Conservation (phyloP, 2,888 invertebrate genomes). For the Drepana falcataria region DNA sequence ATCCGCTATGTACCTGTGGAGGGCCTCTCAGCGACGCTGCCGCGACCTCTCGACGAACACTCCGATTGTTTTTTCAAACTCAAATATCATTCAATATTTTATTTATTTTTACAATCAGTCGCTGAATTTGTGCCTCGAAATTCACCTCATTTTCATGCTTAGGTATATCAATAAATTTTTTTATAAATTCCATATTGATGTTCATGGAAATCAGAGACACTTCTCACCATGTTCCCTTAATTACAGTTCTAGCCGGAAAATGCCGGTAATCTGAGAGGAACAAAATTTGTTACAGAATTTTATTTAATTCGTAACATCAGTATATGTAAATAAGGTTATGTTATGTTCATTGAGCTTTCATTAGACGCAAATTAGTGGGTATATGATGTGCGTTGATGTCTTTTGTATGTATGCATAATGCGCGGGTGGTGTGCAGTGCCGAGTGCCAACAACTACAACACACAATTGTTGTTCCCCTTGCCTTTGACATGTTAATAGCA, state of each 20-base stretch:
- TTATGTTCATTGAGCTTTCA: neutral
- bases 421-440: constrained; percentile 1
- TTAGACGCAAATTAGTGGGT: constrained; percentile 9
- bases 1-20: constrained; percentile 23
- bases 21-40: constrained; percentile 11
- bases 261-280: too few species aligned
- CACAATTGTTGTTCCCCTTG: too few species aligned
- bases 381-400: constrained; percentile 44
- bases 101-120: constrained; percentile 6
- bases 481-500: too few species aligned
- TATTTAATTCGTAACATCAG: too few species aligned
- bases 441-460: too few species aligned
- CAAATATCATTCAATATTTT: neutral
- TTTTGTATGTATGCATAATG: constrained; percentile 26
- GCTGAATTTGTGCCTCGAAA: neutral
- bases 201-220: too few species aligned
- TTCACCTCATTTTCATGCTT: neutral
- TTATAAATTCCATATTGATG: too few species aligned
- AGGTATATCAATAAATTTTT: too few species aligned
- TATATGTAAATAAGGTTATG: too few species aligned
- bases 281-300: too few species aligned
- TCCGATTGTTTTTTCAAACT: neutral
- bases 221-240: too few species aligned
- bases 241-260: too few species aligned
- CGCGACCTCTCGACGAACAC: neutral